Evolutionary conservation across 1,140 invertebrate genomes (phyloP).

Genomic region (Drosophila baimaii): DNA sequence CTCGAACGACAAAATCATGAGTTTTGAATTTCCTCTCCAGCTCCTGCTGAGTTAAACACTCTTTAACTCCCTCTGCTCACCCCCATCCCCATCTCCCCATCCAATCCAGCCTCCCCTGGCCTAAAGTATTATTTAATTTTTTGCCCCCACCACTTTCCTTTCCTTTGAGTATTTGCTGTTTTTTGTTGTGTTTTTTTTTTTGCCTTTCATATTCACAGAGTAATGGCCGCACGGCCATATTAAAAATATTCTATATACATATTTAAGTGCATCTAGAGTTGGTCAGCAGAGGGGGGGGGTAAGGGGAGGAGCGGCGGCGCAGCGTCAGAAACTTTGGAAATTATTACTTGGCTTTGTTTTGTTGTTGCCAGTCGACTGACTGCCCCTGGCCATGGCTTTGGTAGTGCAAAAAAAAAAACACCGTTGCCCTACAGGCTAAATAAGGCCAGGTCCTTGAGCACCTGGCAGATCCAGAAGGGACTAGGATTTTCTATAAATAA

Average conservation of each 20-base stretch:
- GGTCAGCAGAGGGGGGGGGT: background rate
- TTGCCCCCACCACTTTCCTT: constrained; percentile 21
- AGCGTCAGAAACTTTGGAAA: constrained; percentile 76
- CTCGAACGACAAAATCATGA: constrained; percentile 66
- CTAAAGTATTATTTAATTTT: constrained; percentile 69
- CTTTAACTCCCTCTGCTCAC: background rate
- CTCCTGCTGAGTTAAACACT: constrained; percentile 35
- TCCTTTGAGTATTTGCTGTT: constrained; percentile 27
- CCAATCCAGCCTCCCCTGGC: background rate
- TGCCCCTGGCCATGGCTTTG: constrained; percentile 47
- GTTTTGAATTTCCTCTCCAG: constrained; percentile 36
- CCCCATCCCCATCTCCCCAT: background rate
- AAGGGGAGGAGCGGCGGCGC: background rate
- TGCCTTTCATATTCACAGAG: constrained; percentile 46
- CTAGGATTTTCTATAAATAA: background rate
- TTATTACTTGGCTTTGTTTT: constrained; percentile 76
- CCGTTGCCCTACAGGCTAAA: constrained; percentile 26
- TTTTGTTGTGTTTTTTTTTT: constrained; percentile 36
- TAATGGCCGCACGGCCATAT: constrained; percentile 69
- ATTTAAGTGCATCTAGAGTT: constrained; percentile 68
- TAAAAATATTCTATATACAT: constrained; percentile 72
- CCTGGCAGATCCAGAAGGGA: constrained; percentile 18
- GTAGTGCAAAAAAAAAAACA: constrained; percentile 30
- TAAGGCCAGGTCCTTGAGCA: constrained; percentile 31
- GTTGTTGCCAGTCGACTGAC: constrained; percentile 45